Percentiles rank a stretch among this genome's conserved stretches.
Evolutionary conservation across 2,888 invertebrate genomes (phyloP).

Genomic region (Meganola albula): DNA sequence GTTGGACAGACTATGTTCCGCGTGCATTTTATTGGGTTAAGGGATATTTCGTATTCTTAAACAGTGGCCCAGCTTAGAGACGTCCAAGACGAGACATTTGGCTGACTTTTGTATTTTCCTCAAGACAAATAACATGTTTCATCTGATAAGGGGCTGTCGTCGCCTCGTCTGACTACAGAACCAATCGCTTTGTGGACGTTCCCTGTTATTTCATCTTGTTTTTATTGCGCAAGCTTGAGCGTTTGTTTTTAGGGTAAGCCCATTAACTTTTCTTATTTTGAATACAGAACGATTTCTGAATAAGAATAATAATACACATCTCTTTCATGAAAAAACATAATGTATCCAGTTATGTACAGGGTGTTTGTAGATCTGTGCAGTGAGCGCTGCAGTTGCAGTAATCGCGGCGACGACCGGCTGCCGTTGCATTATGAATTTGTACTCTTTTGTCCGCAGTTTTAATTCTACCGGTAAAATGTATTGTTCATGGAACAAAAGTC

Average conservation of each 20-base stretch:
- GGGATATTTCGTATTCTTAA: slow-evolving; percentile 46
- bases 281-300: slow-evolving; percentile 18
- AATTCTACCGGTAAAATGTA: slow-evolving; percentile 75
- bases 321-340: no score
- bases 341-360: no score
- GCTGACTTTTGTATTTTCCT: slow-evolving; percentile 58
- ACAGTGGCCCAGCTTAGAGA: slow-evolving; percentile 43
- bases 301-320: no score
- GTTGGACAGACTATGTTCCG: slow-evolving; percentile 32
- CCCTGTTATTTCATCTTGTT: slow-evolving; percentile 50
- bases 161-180: slow-evolving; percentile 59
- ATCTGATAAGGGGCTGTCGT: slow-evolving; percentile 70
- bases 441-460: slow-evolving; percentile 72
- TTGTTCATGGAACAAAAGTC: slow-evolving; percentile 74
- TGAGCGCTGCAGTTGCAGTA: slow-evolving; percentile 32
- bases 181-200: slow-evolving; percentile 62
- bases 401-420: slow-evolving; percentile 46
- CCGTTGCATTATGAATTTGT: slow-evolving; percentile 73
- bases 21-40: slow-evolving; percentile 39
- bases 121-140: slow-evolving; percentile 66
- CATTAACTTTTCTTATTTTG: slow-evolving; percentile 26
- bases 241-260: slow-evolving; percentile 34
- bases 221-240: slow-evolving; percentile 43
- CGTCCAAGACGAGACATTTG: slow-evolving; percentile 52
- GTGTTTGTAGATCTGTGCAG: no score